Percentiles rank a stretch among this genome's conserved stretches.
phyloP scores from a whole-genome alignment of 2,113 vertebrate species.

The Trachemys scripta region DNA sequence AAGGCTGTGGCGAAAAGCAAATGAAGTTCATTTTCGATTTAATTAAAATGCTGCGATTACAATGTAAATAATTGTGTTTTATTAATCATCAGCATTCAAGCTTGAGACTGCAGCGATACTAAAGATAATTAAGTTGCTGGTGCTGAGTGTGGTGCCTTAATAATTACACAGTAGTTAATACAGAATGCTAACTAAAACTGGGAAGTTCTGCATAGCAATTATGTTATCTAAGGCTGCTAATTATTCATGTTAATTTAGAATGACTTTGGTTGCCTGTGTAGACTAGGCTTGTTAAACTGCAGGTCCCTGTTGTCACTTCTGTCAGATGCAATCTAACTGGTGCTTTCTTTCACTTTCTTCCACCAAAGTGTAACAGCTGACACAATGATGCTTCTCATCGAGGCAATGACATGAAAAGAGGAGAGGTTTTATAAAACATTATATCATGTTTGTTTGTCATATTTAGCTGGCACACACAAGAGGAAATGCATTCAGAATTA shows the following conservation, averaged over 20 bases:
- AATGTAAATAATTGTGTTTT: slow-evolving; percentile 85
- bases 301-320: slow-evolving; percentile 5
- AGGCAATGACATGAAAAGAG: neutral
- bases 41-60: slow-evolving; percentile 81
- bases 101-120: slow-evolving; percentile 75
- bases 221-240: slow-evolving; percentile 79
- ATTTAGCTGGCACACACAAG: neutral
- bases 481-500: neutral
- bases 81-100: slow-evolving; percentile 84
- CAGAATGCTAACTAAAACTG: slow-evolving; percentile 74
- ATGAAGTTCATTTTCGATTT: slow-evolving; percentile 69
- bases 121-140: slow-evolving; percentile 83
- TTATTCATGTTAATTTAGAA: slow-evolving; percentile 76
- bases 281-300: slow-evolving; percentile 40
- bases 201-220: slow-evolving; percentile 82
- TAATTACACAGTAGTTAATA: slow-evolving; percentile 84
- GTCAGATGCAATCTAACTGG: neutral
- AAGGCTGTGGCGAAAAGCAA: slow-evolving; percentile 62
- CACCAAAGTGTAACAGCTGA: neutral
- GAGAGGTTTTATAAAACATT: neutral
- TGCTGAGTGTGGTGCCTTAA: slow-evolving; percentile 76
- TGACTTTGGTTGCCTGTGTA: slow-evolving; percentile 30
- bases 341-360: neutral
- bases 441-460: neutral
- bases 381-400: neutral